These are phyloP conservation scores for Hyposoter didymator DNA, from an alignment of 2,888 invertebrate species.

Conservation along the genomic window DNA sequence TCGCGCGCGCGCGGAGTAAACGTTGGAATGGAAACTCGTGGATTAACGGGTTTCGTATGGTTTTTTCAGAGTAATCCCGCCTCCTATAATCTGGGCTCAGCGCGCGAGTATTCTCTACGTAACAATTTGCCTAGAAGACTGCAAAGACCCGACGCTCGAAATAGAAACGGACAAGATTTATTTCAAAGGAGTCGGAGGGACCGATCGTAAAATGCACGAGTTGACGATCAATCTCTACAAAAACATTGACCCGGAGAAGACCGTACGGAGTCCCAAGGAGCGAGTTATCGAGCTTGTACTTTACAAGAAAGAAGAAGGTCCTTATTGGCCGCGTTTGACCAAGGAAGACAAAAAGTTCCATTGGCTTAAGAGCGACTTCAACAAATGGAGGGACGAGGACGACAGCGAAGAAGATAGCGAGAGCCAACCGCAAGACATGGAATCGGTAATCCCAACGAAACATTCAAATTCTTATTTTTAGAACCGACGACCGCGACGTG, in stretches of 20 bases:
- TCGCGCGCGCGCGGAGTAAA: too few species aligned
- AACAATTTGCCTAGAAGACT: constrained; percentile 96
- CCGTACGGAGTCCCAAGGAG: constrained; percentile 89
- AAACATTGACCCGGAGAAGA: constrained; percentile 93
- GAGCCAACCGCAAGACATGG: constrained; percentile 74
- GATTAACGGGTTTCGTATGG: not conserved
- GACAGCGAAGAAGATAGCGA: constrained; percentile 93
- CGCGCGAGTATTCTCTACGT: constrained; percentile 92
- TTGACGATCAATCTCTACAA: constrained; percentile 93
- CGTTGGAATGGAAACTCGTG: too few species aligned
- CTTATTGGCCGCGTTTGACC: constrained; percentile 95
- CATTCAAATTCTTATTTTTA: too few species aligned
- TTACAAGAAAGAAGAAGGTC: constrained; percentile 88
- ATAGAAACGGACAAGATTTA: constrained; percentile 87
- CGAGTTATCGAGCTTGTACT: constrained; percentile 91
- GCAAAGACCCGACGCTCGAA: constrained; percentile 93
- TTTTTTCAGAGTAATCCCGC: constrained; percentile 87
- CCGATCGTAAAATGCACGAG: constrained; percentile 94
- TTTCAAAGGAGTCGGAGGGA: constrained; percentile 94
- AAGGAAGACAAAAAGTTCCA: constrained; percentile 96
- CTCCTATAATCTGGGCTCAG: constrained; percentile 97
- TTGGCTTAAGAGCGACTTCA: constrained; percentile 98
- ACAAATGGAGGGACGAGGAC: constrained; percentile 99
- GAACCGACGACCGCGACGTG: too few species aligned
- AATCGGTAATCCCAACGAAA: constrained; percentile 73